Evolutionary conservation across 2,113 vertebrate species (phyloP), one percentile per base, ranked within the genome.

Genomic region (Miniopterus natalensis): DNA sequence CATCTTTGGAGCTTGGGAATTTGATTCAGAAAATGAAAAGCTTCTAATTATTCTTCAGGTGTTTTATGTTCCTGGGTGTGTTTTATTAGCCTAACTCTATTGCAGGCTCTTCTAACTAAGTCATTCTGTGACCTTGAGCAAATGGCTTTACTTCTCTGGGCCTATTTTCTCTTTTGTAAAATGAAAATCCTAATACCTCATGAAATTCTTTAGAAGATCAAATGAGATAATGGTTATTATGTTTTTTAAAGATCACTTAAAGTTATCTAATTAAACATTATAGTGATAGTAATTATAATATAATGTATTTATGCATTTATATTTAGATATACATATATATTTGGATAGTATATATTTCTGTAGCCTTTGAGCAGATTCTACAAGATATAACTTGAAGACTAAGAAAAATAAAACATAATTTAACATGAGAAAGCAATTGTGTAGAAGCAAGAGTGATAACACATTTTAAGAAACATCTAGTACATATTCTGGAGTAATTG

Each of bases 401-500:
- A 95, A 84, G 78, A n/a, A 86, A 96, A 96, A 92, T 78, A 61
- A 95, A 95, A 49, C n/a, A 65, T 93, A 97, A 80, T 68, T 88
- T 78, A 65, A 66, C 15, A 63, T 63, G 27, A 94, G 63, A 92
- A 90, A 86, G 73, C 65, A 91, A n/a, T 5, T 61, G 47, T 81
- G 79, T 81, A 90, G 79, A 88, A 95, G 20, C 40, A 61, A 86
- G 59, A 94, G 27, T 55, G 75, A 88, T 83, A 83, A 59, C 85
- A 29, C 31, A 84, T 88, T 93, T 93, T 89, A 71, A 79, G 70
- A 95, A 83, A 10, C n/a, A 61, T 40, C 75, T 84, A 65, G 53
- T 87, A 75, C 8, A 53, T 97, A 93, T 97, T 99, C 99, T 31
- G 98, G 98, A 97, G 99, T 98, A 97, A 98, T 86, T 97, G 98